Percentiles rank a stretch among this genome's conserved stretches.
These are phyloP conservation scores for Drosophila subobscura DNA, from an alignment of 1,140 invertebrate genomes.

Conservation along the genomic window DNA sequence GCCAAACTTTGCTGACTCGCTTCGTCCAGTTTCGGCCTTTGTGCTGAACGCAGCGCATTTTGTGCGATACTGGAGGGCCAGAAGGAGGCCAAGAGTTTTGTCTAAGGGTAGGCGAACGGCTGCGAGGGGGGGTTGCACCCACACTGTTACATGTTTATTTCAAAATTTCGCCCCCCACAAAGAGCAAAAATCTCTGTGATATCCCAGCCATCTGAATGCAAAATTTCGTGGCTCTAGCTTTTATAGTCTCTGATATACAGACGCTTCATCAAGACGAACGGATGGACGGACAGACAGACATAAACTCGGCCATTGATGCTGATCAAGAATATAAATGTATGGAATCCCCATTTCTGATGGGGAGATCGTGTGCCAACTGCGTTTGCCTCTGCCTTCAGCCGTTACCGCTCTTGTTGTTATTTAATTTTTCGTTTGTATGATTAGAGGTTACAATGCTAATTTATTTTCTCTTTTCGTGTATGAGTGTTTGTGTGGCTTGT, in stretches of 20 bases:
- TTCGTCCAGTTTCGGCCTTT: slow-evolving; percentile 11
- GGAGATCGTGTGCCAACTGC: slow-evolving; percentile 7
- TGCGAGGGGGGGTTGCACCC: slow-evolving; percentile 7
- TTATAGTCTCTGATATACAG: too few species aligned
- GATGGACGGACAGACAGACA: too few species aligned
- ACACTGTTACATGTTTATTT: slow-evolving; percentile 22
- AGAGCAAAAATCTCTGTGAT: too few species aligned
- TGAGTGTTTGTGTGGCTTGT: too few species aligned
- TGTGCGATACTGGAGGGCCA: not conserved
- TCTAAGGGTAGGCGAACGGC: slow-evolving; percentile 10
- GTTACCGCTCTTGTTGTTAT: slow-evolving; percentile 59
- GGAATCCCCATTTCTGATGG: too few species aligned
- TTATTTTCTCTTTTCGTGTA: slow-evolving; percentile 31
- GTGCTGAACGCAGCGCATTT: slow-evolving; percentile 23
- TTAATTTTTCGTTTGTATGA: slow-evolving; percentile 80
- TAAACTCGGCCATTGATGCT: too few species aligned
- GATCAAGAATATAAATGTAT: too few species aligned
- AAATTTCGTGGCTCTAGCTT: too few species aligned
- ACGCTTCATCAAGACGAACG: too few species aligned
- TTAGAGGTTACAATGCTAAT: slow-evolving; percentile 79
- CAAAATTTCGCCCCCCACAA: not conserved
- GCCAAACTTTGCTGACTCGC: slow-evolving; percentile 63
- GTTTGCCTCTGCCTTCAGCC: not conserved
- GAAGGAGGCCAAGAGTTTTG: slow-evolving; percentile 16
- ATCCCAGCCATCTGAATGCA: too few species aligned